Evolutionary conservation across 2,797 vertebrate species (phyloP), one percentile per base, ranked within the genome.

Genomic region (Centroberyx gerrardi): DNA sequence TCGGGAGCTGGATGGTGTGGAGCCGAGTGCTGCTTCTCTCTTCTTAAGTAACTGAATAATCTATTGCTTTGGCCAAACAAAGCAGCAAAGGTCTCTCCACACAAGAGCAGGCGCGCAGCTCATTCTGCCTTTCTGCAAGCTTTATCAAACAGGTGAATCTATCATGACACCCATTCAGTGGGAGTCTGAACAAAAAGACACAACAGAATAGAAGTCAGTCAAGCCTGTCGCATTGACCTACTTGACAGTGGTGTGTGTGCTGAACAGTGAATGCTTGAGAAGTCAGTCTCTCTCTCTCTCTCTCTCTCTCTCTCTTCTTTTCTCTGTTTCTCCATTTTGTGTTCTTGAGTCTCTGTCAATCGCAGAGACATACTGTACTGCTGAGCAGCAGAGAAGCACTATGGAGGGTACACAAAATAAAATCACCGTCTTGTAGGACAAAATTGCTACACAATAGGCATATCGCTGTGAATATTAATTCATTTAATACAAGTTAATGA

Each of bases 181-280:
- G 66, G 63, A 71, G 86, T 71, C 83, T 33, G 81, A 83, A 84
- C 78, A 85, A 85, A 56, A 56, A 84, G 83, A 78, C 76, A 68
- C 69, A 22, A 81, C 70, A 80, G 87, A 84, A 28, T 70, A 78
- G 78, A 65, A 90, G 81, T 85, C 90, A 90, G 87, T 91, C 84
- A 85, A 85, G 88, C 90, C 84, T 88, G 87, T 87, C 76, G 72
- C 79, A 62, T 72, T 92, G 92, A 93, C 92, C 92, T 93, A 93
- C 88, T 92, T 92, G 91, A 90, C 86, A 70, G 81, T 33, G 63
- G 73, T 66, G 79, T 79, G 78, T 53, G 46, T 81, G 78, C 74
- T 14, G 52, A 88, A 72, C 79, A 67, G 74, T 48, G 76, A 80
- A 82, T 81, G 84, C 81, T 60, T 8, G 55, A 74, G 72, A 82